Evolutionary conservation across 1,140 invertebrate genomes (phyloP).

Genomic region (Mercenaria mercenaria): DNA sequence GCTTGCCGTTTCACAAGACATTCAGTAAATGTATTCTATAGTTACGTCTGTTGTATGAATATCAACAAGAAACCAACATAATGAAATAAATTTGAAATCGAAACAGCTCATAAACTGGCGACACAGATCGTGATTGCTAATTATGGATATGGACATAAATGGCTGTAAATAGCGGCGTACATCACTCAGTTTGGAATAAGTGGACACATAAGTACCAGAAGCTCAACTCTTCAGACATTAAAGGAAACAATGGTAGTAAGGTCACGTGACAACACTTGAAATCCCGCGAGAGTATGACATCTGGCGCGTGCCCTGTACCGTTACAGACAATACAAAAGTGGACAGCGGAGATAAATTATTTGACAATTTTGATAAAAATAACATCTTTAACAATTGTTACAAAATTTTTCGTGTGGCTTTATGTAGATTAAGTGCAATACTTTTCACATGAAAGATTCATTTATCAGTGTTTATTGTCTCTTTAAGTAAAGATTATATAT

Average conservation of each 20-base stretch:
- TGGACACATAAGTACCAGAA: slow-evolving; percentile 33
- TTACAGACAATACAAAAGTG: slow-evolving; percentile 48
- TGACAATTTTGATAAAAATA: slow-evolving; percentile 64
- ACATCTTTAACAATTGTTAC: slow-evolving; percentile 42
- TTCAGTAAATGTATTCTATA: too few relatives aligned
- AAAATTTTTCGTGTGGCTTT: slow-evolving; percentile 29
- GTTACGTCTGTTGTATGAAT: too few relatives aligned
- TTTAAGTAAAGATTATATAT: slow-evolving; percentile 60
- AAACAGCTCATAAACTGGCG: slow-evolving; percentile 32
- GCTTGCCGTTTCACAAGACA: too few relatives aligned
- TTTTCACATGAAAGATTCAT: slow-evolving; percentile 60
- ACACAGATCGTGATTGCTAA: slow-evolving; percentile 34
- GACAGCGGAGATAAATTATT: slow-evolving; percentile 23
- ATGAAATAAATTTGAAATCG: slow-evolving; percentile 1
- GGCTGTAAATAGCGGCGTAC: slow-evolving; percentile 21
- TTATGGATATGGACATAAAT: slow-evolving; percentile 19
- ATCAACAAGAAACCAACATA: too few relatives aligned
- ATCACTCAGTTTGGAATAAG: slow-evolving; percentile 21
- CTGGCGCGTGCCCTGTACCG: slow-evolving; percentile 64
- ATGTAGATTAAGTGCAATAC: slow-evolving; percentile 25
- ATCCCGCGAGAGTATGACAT: slow-evolving; percentile 63
- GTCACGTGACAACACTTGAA: slow-evolving; percentile 55
- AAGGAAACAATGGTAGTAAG: slow-evolving; percentile 24
- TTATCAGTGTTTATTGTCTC: slow-evolving; percentile 55
- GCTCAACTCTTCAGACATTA: slow-evolving; percentile 38